Percentiles rank a stretch among this genome's conserved stretches.
These are phyloP conservation scores for Rhabdomys dilectus DNA, from an alignment of 2,113 vertebrate genomes.

Conservation along the genomic window DNA sequence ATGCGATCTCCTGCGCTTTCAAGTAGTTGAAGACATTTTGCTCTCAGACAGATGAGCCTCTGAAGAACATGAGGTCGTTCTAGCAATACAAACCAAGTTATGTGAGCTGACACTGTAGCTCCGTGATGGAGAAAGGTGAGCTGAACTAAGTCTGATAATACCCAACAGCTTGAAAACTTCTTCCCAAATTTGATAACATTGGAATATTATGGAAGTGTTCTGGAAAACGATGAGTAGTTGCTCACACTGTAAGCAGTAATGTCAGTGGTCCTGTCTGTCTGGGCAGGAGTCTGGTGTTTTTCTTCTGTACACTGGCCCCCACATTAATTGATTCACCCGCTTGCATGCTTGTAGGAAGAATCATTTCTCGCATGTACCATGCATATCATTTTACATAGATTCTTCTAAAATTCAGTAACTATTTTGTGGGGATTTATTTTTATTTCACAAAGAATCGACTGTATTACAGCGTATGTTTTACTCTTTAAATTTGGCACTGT, in stretches of 20 bases:
- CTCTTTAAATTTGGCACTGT: neutral
- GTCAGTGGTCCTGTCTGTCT: neutral
- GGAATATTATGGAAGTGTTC: neutral
- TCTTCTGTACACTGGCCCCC: neutral
- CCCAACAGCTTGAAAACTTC: neutral
- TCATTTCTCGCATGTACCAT: neutral
- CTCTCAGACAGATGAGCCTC: neutral
- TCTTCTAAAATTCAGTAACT: neutral
- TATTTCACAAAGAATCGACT: slow-evolving; percentile 10
- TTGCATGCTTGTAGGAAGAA: neutral
- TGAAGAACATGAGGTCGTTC: neutral
- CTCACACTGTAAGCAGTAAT: neutral
- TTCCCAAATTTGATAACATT: neutral
- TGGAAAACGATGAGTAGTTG: neutral
- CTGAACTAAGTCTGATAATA: neutral
- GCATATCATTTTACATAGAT: neutral
- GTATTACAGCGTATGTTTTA: neutral
- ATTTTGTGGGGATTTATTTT: neutral
- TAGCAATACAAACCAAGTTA: neutral
- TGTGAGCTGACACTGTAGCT: neutral
- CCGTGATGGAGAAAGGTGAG: slow-evolving; percentile 5
- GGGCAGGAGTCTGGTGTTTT: neutral
- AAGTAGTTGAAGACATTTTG: neutral
- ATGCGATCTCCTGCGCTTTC: neutral
- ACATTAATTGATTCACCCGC: neutral